These are phyloP conservation scores for Smithornis capensis DNA, from an alignment of 2,113 vertebrate genomes.

Conservation along the genomic window DNA sequence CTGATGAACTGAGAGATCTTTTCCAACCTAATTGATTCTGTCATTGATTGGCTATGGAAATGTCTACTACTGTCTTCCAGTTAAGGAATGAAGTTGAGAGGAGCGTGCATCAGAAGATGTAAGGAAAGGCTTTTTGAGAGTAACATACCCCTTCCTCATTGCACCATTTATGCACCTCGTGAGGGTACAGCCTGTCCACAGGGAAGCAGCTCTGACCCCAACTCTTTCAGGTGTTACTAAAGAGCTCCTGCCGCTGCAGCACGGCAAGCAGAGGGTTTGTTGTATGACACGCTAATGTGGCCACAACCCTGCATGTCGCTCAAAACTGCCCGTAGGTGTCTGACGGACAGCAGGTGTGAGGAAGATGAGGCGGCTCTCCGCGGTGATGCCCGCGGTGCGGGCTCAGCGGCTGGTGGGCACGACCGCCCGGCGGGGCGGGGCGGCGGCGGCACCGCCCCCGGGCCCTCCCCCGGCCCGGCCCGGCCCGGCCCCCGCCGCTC, in stretches of 20 bases:
- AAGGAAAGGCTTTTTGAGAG: not conserved
- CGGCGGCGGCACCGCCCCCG: not conserved
- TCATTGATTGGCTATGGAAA: not conserved
- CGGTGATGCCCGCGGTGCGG: not conserved
- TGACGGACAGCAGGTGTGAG: fast-evolving
- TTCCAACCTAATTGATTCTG: not conserved
- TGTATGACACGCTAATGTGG: fast-evolving
- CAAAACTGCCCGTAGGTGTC: fast-evolving
- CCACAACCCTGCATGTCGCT: not conserved
- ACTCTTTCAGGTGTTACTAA: not conserved
- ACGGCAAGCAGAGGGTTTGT: fast-evolving
- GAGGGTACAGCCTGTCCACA: fast-evolving
- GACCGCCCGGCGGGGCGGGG: not conserved
- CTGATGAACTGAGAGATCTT: not conserved
- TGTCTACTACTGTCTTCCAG: not conserved
- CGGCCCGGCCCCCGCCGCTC: not conserved
- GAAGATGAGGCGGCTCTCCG: fast-evolving
- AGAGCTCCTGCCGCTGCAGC: not conserved
- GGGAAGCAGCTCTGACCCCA: not conserved
- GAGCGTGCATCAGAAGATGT: not conserved
- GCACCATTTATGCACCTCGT: not conserved
- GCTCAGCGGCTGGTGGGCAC: not conserved
- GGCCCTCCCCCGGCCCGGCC: not conserved
- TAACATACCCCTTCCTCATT: not conserved
- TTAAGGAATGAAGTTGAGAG: not conserved